These are phyloP conservation scores for Hymenopus coronatus DNA, from an alignment of 2,888 invertebrate genomes.

Conservation along the genomic window DNA sequence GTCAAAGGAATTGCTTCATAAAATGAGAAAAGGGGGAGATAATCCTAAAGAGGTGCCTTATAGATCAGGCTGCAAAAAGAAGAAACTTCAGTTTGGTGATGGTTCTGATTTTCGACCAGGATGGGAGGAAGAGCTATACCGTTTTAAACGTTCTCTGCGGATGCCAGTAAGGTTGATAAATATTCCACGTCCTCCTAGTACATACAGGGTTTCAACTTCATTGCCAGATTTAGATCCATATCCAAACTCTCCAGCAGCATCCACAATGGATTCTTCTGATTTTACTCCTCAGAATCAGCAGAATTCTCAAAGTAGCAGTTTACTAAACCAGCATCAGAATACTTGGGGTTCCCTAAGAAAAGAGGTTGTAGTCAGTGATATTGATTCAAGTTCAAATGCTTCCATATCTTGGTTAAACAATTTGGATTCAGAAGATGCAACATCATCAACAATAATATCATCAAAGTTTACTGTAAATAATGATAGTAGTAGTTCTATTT, in stretches of 20 bases:
- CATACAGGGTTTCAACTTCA: conserved; percentile 59
- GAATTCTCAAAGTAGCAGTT: neutral
- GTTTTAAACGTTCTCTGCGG: conserved; percentile 75
- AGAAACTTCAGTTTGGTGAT: conserved; percentile 54
- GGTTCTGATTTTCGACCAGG: conserved; percentile 72
- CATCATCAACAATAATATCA: conserved; percentile 64
- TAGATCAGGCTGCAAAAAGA: conserved; percentile 19
- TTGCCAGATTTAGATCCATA: conserved; percentile 69
- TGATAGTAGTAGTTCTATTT: conserved; percentile 56
- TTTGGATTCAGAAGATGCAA: conserved; percentile 62
- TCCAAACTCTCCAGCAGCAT: conserved; percentile 52
- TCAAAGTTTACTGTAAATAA: conserved; percentile 52
- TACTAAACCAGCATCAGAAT: neutral
- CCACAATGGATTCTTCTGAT: conserved; percentile 25
- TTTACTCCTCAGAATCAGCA: conserved; percentile 16
- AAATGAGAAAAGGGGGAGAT: conserved; percentile 34
- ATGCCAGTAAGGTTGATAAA: conserved; percentile 80
- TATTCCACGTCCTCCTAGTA: conserved; percentile 60
- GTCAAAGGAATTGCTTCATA: conserved; percentile 40
- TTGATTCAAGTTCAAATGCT: conserved; percentile 65
- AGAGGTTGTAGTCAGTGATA: conserved; percentile 23
- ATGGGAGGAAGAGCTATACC: conserved; percentile 81
- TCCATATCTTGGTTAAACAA: conserved; percentile 36
- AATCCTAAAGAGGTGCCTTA: conserved; percentile 42
- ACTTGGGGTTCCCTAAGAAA: conserved; percentile 21